A percentile compares a stretch with the other conserved stretches of the same genome.
Evolutionary conservation across 2,888 invertebrate genomes (phyloP).

Genomic region (Amphipoea lucens): DNA sequence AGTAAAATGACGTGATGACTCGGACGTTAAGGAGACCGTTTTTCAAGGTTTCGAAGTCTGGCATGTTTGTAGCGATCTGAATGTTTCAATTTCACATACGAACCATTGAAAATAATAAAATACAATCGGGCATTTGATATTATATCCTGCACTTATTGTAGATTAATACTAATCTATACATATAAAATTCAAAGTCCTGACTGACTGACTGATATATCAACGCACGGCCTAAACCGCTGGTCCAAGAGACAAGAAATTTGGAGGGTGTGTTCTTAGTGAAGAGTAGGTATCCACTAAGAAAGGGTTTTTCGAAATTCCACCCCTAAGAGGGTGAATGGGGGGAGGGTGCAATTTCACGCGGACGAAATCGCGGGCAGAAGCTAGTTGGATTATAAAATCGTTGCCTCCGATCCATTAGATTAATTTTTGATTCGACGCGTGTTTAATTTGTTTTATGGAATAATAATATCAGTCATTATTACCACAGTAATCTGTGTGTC

Average conservation of each 20-base stretch:
- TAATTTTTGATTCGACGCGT: not conserved
- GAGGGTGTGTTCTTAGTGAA: no score
- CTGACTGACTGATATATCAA: no score
- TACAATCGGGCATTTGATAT: not conserved
- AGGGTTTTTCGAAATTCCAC: no score
- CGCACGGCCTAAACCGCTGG: no score
- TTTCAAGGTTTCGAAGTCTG: not conserved
- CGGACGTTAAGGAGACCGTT: not conserved
- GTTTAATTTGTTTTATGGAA: not conserved
- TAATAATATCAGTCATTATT: not conserved
- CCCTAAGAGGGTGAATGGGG: no score
- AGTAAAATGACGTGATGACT: not conserved
- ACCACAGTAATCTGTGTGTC: not conserved
- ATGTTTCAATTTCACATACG: not conserved
- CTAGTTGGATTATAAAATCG: constrained; percentile 4
- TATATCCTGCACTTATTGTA: not conserved
- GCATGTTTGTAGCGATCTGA: not conserved
- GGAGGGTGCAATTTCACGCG: no score
- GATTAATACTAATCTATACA: constrained; percentile 16
- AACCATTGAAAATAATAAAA: not conserved
- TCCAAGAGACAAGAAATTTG: no score
- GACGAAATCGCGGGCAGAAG: no score
- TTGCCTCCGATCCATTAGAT: not conserved
- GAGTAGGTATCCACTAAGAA: no score
- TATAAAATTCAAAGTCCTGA: no score